Conservation (phyloP, 2,797 vertebrate species). For the Nannoperca australis region DNA sequence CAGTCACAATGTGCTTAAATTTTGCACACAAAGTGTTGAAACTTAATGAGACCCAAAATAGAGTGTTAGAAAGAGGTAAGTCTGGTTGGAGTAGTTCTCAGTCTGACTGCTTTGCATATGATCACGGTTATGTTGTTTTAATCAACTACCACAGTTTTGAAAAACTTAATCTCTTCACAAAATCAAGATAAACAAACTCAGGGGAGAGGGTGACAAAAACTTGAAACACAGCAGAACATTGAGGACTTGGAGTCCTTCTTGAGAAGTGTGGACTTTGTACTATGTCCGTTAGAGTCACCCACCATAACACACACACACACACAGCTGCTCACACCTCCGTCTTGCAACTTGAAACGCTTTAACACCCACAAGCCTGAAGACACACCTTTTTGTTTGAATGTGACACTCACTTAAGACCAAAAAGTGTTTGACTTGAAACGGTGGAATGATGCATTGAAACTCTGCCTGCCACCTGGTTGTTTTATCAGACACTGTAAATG, state of each 20-base stretch:
- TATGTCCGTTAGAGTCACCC: constrained; percentile 62
- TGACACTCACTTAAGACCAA: constrained; percentile 64
- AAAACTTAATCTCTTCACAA: constrained; percentile 58
- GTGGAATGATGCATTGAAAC: constrained; percentile 44
- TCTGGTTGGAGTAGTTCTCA: constrained; percentile 56
- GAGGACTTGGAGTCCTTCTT: constrained; percentile 28
- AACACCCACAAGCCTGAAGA: constrained; percentile 35
- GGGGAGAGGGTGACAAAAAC: constrained; percentile 13
- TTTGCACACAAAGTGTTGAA: constrained; percentile 39
- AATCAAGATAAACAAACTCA: constrained; percentile 65
- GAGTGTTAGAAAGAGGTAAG: constrained; percentile 40
- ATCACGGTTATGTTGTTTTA: constrained; percentile 45
- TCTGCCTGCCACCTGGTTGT: constrained; percentile 76
- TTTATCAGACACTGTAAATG: constrained; percentile 75
- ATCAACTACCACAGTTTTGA: constrained; percentile 56
- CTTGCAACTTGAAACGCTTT: constrained; percentile 48
- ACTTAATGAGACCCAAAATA: constrained; percentile 23
- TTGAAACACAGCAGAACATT: constrained; percentile 2
- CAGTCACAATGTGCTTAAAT: neutral
- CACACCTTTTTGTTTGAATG: constrained; percentile 70
- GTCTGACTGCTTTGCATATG: constrained; percentile 77
- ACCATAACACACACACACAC: constrained; percentile 30
- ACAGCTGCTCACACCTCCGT: constrained; percentile 55
- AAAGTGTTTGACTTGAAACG: constrained; percentile 70
- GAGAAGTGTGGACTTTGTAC: constrained; percentile 74